Percentiles rank a stretch among this genome's conserved stretches.
Evolutionary conservation across 1,140 invertebrate species (phyloP).

Genomic region (Trypoxylus dichotomus): DNA sequence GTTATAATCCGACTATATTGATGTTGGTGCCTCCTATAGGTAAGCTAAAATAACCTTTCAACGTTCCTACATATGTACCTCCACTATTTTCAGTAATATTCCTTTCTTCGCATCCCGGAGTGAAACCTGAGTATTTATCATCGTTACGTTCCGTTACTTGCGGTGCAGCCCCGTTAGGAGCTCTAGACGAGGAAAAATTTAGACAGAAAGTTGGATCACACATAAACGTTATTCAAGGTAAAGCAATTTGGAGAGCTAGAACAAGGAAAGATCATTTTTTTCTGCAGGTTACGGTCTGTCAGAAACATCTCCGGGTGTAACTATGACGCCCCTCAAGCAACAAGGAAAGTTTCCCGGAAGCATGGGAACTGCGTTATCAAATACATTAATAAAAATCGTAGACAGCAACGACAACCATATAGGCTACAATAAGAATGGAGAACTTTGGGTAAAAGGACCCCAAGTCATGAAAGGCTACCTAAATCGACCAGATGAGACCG

Average conservation of each 20-base stretch:
- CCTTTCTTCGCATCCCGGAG: constrained; percentile 63
- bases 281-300: constrained; percentile 67
- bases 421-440: constrained; percentile 61
- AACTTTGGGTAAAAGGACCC: constrained; percentile 67
- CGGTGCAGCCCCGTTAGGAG: constrained; percentile 73
- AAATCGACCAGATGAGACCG: constrained; percentile 69
- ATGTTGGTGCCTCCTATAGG: constrained; percentile 66
- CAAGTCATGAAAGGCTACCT: constrained; percentile 76
- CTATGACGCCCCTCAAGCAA: constrained; percentile 48
- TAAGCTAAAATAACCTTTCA: constrained; percentile 45
- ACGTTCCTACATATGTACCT: constrained; percentile 61
- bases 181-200: constrained; percentile 61
- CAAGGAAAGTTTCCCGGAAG: constrained; percentile 53
- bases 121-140: constrained; percentile 63
- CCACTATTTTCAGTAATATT: constrained; percentile 63
- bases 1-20: constrained; percentile 59
- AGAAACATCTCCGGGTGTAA: constrained; percentile 60
- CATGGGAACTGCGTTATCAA: constrained; percentile 62
- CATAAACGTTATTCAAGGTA: constrained; percentile 29
- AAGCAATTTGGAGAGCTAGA: constrained; percentile 44
- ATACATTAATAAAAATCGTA: constrained; percentile 68
- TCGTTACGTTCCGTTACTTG: constrained; percentile 58
- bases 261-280: constrained; percentile 50
- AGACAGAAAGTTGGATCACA: constrained; percentile 51
- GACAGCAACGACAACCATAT: constrained; percentile 58